Base-by-base conservation (phyloP, 2,888 invertebrate species). In the Trichopria drosophilae region DNA sequence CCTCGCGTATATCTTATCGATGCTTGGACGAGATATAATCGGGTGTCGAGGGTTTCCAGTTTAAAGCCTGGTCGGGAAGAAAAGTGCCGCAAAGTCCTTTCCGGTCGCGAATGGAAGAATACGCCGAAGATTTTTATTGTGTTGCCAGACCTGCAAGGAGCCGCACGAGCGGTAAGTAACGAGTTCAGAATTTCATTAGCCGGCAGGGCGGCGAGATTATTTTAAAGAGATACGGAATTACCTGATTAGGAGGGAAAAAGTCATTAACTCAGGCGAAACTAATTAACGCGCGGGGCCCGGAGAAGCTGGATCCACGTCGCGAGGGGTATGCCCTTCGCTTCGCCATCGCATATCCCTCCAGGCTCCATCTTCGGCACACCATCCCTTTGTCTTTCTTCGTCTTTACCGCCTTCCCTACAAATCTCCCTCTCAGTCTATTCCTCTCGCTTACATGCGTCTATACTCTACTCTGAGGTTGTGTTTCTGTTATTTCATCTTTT, bases 161-260 rank as follows among this genome's bases (percentile, higher is more conserved):
- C 61, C 60, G 66, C 60, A 61, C 66, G 68, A 68, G 70, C 67
- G n/a, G 71, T 70, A 73, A 73, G 73, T 73, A 74, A 73, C 73
- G 73, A 75, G 73, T 75, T 75, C 71, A 75, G 73, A 74, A 76
- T 76, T 76, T 76, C 76, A 76, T 76, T 76, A 76, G 72, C 68
- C 69, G 63, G 67, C 66, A 51, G 69, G 67, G 72, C 72, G 74
- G 73, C 68, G 68, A 76, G 75, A 76, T 76, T 75, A 76, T 76
- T 76, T 75, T 74, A 75, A 76, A 76, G 75, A 75, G 75, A 76
- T 76, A 76, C 72, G 74, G 69, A 76, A 76, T 76, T 74, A 74
- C 75, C 75, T 76, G 76, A 76, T 76, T 76, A 75, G 73, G 69
- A 75, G 73, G 73, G 72, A 73, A 75, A 75, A 74, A 75, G 74